Percentiles rank a stretch among this genome's conserved stretches.
phyloP scores from a whole-genome alignment of 2,888 invertebrate genomes.

The Clunio marinus region DNA sequence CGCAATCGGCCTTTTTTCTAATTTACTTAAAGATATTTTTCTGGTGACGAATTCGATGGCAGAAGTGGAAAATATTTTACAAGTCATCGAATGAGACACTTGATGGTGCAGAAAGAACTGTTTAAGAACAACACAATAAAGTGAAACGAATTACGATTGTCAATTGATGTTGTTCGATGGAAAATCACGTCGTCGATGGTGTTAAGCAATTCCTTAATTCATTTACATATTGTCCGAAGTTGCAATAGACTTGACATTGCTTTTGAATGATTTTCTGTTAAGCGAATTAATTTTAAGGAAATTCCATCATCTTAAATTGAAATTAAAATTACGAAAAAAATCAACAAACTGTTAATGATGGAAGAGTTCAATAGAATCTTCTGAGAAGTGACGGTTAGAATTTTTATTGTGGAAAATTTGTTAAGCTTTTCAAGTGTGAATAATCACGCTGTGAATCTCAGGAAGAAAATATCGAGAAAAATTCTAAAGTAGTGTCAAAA shows the following conservation, averaged over 20 bases:
- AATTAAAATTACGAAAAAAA: not conserved
- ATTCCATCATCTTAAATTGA: not conserved
- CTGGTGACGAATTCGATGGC: conserved; percentile 1
- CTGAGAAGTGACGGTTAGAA: no score
- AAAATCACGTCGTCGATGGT: not conserved
- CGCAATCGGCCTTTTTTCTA: not conserved
- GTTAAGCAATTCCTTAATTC: not conserved
- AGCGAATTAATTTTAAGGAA: not conserved
- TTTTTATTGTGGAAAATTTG: no score
- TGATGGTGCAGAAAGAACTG: conserved; percentile 1
- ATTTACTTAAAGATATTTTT: conserved; percentile 3
- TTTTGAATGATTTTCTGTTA: not conserved
- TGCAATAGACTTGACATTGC: no score
- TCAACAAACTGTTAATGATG: no score
- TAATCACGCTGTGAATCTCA: no score
- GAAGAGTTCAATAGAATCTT: not conserved
- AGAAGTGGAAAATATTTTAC: not conserved
- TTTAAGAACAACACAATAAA: conserved; percentile 1
- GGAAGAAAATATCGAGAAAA: no score
- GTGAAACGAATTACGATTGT: not conserved
- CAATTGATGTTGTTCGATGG: not conserved
- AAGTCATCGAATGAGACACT: conserved; percentile 6
- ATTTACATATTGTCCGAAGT: not conserved
- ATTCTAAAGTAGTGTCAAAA: no score
- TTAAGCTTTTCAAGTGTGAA: no score